Base-by-base conservation (phyloP, 2,797 vertebrate genomes). In the Hephaestus fuliginosus region DNA sequence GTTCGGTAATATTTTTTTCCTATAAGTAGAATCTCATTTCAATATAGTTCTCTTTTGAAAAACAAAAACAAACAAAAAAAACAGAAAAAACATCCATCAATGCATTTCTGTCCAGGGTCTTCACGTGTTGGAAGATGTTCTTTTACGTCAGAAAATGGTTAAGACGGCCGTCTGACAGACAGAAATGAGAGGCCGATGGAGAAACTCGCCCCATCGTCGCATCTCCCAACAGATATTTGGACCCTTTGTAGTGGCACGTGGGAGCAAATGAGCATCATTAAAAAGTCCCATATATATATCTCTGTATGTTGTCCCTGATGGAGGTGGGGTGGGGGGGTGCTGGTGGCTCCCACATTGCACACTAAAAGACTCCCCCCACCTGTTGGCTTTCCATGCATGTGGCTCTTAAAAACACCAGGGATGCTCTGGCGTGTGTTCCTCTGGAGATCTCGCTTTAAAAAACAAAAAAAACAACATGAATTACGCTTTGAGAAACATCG, bases 11-110 rank as follows among this genome's bases (percentile, higher is more conserved):
- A 95, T 92, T 89, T 94, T 90, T 68, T 86, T 93, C 78, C 85
- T 94, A 92, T 88, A 94, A 90, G 91, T 93, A 94, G 88, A 93
- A 90, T 93, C 88, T 96, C 83, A 87, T 91, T 89, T 93, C 80
- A 93, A 95, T 94, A 93, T 91, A 93, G 78, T 90, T 92, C 91
- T 95, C 93, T 92, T 91, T 77, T 86, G 68, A 67, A 81, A 78
- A 83, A 86, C 77, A 86, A 76, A 86, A 84, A 46, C 83, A 49
- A 72, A 76, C 89, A n/a, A 82, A 91, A 68, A 49, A 75, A 75
- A 78, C 20, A 12, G 61, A 70, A 82, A 89, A 79, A 81, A 81
- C 89, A 94, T 88, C 91, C 90, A 92, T 90, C 88, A 89, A 69
- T 84, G 86, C 20, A 86, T 86, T 91, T 94, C 89, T 93, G 94